Evolutionary conservation across 2,797 vertebrate species (phyloP).

Genomic region (Cichlasoma orientale): DNA sequence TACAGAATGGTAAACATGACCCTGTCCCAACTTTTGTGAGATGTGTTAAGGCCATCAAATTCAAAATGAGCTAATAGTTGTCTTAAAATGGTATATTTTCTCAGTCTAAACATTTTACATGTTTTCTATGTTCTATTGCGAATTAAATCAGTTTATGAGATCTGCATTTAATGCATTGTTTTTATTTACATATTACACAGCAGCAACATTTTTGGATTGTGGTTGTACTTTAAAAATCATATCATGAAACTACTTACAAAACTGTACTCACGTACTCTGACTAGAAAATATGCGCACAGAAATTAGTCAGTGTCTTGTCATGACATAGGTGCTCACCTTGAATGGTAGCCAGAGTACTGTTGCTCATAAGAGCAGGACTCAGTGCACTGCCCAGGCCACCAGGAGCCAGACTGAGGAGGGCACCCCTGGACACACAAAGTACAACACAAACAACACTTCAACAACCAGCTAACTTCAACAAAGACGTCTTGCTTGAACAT

Average conservation of each 20-base stretch:
- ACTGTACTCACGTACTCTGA: neutral
- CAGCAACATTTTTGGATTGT: neutral
- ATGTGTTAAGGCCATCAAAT: neutral
- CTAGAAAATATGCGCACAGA: neutral
- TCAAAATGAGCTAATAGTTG: neutral
- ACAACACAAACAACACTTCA: neutral
- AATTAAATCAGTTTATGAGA: neutral
- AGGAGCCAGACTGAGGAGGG: slow-evolving; percentile 94
- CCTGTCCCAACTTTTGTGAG: neutral
- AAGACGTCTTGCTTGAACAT: neutral
- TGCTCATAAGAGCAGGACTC: slow-evolving; percentile 96
- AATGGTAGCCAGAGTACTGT: slow-evolving; percentile 98
- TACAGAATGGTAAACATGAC: no score
- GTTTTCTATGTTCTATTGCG: no score
- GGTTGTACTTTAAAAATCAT: neutral
- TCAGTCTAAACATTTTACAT: neutral
- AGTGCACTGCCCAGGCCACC: slow-evolving; percentile 91
- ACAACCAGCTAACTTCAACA: neutral
- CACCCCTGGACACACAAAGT: slow-evolving; percentile 83
- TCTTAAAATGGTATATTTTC: neutral
- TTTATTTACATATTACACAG: neutral
- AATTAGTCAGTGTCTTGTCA: neutral
- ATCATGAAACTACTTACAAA: neutral
- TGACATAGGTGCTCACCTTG: slow-evolving; percentile 86
- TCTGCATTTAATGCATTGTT: neutral